Percentiles rank a stretch among this genome's conserved stretches.
Evolutionary conservation across 2,888 invertebrate species (phyloP).

Genomic region (Lasiommata megera): DNA sequence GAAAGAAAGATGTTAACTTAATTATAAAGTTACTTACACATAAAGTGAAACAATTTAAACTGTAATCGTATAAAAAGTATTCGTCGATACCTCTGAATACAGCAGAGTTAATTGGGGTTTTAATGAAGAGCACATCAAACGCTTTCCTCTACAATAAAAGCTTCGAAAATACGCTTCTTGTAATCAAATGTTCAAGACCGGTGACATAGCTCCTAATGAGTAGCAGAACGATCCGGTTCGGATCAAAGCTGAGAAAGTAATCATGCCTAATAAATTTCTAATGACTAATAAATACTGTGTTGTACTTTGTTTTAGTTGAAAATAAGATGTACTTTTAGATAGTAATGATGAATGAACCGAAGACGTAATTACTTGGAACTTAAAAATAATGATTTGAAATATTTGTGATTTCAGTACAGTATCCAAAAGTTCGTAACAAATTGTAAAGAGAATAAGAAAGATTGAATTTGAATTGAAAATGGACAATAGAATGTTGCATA

Average conservation of each 20-base stretch:
- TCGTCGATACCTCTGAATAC: conserved; percentile 1
- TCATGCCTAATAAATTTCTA: conserved; percentile 7
- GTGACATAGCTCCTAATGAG: conserved; percentile 16
- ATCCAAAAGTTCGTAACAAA: no score
- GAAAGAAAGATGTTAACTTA: no score
- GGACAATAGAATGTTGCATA: no score
- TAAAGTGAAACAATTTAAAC: conserved; percentile 7
- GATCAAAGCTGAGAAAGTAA: conserved; percentile 9
- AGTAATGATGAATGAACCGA: no score
- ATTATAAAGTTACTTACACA: conserved; percentile 3
- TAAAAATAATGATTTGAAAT: no score
- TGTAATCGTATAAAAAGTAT: conserved; percentile 14
- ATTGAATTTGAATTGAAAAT: no score
- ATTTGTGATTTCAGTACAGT: no score
- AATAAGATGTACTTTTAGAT: no score
- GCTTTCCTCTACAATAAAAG: conserved; percentile 2
- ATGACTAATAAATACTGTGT: neutral
- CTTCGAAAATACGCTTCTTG: conserved; percentile 9
- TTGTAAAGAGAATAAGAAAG: no score
- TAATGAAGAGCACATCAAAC: conserved; percentile 14
- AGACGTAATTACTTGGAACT: no score
- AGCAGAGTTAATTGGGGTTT: conserved; percentile 8
- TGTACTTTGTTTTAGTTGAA: neutral
- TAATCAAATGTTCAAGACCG: conserved; percentile 6
- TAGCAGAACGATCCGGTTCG: neutral